Percentiles rank a stretch among this genome's conserved stretches.
These are phyloP conservation scores for Ceratina australensis DNA, from an alignment of 1,140 invertebrate species.

Conservation along the genomic window DNA sequence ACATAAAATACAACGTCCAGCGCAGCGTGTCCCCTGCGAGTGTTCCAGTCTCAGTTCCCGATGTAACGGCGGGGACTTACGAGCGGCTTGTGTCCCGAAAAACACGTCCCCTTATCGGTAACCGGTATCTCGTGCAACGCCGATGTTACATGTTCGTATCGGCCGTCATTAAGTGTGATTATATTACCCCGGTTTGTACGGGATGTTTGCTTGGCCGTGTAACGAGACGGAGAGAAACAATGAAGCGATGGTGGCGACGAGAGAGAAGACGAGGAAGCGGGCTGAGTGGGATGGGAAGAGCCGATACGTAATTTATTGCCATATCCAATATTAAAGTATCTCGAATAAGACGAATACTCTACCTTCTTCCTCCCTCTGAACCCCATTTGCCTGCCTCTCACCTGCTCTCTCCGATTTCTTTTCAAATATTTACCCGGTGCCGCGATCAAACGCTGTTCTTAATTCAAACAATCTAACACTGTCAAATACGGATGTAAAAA, in stretches of 20 bases:
- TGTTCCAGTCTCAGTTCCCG: constrained; percentile 34
- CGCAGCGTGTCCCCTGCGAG: too few relatives aligned
- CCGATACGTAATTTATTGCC: constrained; percentile 72
- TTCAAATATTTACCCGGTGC: too few relatives aligned
- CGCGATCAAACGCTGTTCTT: too few relatives aligned
- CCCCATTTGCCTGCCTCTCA: neutral
- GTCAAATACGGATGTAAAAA: neutral
- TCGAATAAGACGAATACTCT: constrained; percentile 52
- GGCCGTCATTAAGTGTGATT: constrained; percentile 75
- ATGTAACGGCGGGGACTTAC: constrained; percentile 55
- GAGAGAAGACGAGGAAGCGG: neutral
- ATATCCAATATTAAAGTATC: constrained; percentile 71
- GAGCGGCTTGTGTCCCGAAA: constrained; percentile 55
- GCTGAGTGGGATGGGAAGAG: constrained; percentile 16
- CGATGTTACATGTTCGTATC: constrained; percentile 71
- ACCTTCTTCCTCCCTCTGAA: constrained; percentile 26
- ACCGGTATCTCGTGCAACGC: constrained; percentile 66
- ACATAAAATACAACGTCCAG: constrained; percentile 31
- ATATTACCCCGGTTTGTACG: constrained; percentile 70
- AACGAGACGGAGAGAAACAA: constrained; percentile 13
- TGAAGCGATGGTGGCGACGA: neutral
- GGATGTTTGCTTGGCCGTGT: constrained; percentile 47
- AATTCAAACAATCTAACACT: too few relatives aligned
- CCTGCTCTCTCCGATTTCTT: neutral
- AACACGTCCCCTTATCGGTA: constrained; percentile 66